Evolutionary conservation across 2,888 invertebrate species (phyloP), one percentile per base, ranked within the genome.

Genomic region (Acleris sparsana): DNA sequence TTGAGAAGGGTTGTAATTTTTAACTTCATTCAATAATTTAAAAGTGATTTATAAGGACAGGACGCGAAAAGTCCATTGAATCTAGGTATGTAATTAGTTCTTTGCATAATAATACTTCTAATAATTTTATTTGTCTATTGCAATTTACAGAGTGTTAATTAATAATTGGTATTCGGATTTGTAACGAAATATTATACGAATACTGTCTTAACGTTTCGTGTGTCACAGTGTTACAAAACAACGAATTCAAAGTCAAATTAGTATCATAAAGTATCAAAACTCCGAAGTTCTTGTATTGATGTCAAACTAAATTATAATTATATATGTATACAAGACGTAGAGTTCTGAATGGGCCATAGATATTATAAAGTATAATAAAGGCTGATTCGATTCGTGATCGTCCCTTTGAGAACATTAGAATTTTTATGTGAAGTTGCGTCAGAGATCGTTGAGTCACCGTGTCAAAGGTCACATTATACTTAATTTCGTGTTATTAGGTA

Each of bases 391-490:
- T 7, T n/a, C 49, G 43, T 60, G 60, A 55, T n/a, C 43, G 13
- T 55, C 64, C 49, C 59, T 55, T 60, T 20, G 44, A 33, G 53
- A 44, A 46, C 22, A 56, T 65, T 52, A 56, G 55, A 55, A 46
- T 56, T 56, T 65, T 65, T 46, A 63, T 63, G 63, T 63, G 57
- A 6, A 51, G 9, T 65, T 61, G 60, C 51, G 60, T 33, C 51
- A 55, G 65, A 55, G 46, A 65, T 48, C 39, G 5, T 51, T 51
- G 60, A 52, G 51, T 52, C 53, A 53, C 13, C 39, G 3, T 58
- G 48, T 29, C 51, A 65, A 60, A 60, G 60, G 60, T 33, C 49
- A n/a, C 9, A 18, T 53, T 17, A 48, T 55, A n/a, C n/a, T n/a
- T n/a, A 60, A 51, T 55, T 51, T 55, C n/a, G 55, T 29, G 49